phyloP scores from a whole-genome alignment of 1,140 invertebrate species.

The Lutraria rhynchaena region DNA sequence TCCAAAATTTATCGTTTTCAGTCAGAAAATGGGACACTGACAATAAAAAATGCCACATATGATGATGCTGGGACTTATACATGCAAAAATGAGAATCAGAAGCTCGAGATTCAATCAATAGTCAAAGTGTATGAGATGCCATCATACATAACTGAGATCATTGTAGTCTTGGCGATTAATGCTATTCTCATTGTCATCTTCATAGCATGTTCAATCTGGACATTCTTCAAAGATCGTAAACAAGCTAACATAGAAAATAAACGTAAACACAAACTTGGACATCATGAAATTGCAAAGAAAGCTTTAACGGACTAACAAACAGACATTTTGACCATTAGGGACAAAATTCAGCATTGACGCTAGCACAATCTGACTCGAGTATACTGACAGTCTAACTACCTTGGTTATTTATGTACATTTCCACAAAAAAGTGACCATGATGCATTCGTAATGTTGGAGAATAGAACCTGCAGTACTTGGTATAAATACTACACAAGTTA shows the following conservation, averaged over 20 bases:
- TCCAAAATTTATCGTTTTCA: not conserved
- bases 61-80: conserved; percentile 29
- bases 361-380: no score
- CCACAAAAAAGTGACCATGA: no score
- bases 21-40: conserved; percentile 42
- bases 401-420: no score
- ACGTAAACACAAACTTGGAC: conserved; percentile 35
- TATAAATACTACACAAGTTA: no score
- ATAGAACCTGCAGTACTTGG: no score
- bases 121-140: conserved; percentile 37
- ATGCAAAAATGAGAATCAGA: conserved; percentile 17
- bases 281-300: conserved; percentile 7
- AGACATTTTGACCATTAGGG: no score
- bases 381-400: no score
- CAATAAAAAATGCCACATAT: conserved; percentile 22
- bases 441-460: no score
- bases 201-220: conserved; percentile 34
- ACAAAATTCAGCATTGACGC: no score
- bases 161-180: conserved; percentile 37
- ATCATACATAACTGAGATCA: conserved; percentile 24
- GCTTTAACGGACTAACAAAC: conserved; percentile 10
- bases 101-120: conserved; percentile 3
- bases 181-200: conserved; percentile 24
- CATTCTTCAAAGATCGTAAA: conserved; percentile 14
- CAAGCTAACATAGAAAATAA: not conserved